Percentiles rank a stretch among this genome's conserved stretches.
Evolutionary conservation across 2,113 vertebrate species (phyloP).

Genomic region (Apodemus speciosus): DNA sequence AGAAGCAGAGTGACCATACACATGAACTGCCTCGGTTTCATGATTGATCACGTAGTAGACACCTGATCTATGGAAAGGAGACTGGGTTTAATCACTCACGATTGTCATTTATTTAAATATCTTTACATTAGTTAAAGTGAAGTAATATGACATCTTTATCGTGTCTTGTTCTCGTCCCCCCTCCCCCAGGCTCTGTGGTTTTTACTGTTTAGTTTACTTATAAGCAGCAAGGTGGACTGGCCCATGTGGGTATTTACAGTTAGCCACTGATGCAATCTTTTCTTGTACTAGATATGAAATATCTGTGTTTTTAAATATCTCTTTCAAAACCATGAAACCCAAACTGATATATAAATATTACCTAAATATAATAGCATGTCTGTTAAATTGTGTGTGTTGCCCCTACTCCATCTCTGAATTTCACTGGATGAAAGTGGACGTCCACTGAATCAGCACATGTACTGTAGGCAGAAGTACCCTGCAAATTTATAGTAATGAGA

Average conservation of each 20-base stretch:
- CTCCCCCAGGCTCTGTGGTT: neutral
- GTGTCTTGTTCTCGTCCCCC: neutral
- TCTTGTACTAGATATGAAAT: neutral
- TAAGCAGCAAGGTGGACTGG: neutral
- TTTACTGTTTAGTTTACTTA: neutral
- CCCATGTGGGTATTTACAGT: neutral
- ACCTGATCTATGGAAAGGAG: conserved; percentile 43
- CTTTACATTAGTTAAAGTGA: neutral
- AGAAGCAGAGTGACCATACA: neutral
- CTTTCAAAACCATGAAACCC: neutral
- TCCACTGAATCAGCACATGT: neutral
- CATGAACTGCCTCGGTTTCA: neutral
- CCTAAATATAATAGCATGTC: neutral
- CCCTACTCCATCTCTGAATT: conserved; percentile 12
- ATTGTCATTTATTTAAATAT: conserved; percentile 30
- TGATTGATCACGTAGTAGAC: neutral
- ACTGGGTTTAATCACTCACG: neutral
- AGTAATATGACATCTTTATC: neutral
- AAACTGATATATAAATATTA: conserved; percentile 7
- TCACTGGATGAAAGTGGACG: conserved; percentile 35
- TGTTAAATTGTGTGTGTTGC: conserved; percentile 7
- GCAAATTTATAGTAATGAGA: conserved; percentile 46
- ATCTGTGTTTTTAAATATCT: neutral
- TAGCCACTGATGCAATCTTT: neutral
- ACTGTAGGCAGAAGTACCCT: neutral